These are phyloP conservation scores for Leptinotarsa tumamoca DNA, from an alignment of 2,888 invertebrate species.

Conservation along the genomic window DNA sequence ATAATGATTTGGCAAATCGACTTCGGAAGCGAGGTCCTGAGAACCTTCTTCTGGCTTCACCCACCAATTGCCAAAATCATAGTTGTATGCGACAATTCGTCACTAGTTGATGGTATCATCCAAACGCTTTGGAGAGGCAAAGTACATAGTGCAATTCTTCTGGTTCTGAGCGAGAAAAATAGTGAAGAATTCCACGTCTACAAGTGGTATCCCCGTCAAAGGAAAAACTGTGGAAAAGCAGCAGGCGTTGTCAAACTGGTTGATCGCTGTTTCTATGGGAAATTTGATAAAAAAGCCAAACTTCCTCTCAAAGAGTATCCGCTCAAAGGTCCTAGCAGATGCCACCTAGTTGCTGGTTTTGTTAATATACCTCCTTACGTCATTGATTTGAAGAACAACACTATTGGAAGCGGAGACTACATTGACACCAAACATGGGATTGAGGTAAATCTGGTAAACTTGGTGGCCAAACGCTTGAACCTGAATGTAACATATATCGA, in stretches of 20 bases:
- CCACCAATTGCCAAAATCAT: neutral
- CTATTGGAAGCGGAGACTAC: conserved; percentile 17
- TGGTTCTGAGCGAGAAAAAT: neutral
- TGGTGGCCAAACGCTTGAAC: conserved; percentile 45
- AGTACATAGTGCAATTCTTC: neutral
- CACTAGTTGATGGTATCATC: neutral
- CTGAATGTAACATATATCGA: conserved; percentile 38
- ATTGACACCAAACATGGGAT: conserved; percentile 40
- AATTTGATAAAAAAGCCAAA: conserved; percentile 20
- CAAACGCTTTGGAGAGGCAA: neutral
- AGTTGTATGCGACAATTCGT: neutral
- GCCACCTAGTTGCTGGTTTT: conserved; percentile 17
- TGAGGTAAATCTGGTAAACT: conserved; percentile 46
- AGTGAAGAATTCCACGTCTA: conserved; percentile 6
- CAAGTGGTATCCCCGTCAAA: conserved; percentile 9
- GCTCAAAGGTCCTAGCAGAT: neutral
- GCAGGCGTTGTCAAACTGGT: neutral
- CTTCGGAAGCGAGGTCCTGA: neutral
- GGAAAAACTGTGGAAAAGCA: neutral
- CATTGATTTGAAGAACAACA: conserved; percentile 42
- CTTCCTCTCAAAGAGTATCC: neutral
- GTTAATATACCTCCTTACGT: conserved; percentile 58
- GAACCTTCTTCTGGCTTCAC: neutral
- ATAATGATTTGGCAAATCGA: neutral
- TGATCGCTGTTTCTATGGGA: conserved; percentile 29